These are phyloP conservation scores for Sebastes itinus DNA, from an alignment of 2,797 vertebrate genomes.

Conservation along the genomic window DNA sequence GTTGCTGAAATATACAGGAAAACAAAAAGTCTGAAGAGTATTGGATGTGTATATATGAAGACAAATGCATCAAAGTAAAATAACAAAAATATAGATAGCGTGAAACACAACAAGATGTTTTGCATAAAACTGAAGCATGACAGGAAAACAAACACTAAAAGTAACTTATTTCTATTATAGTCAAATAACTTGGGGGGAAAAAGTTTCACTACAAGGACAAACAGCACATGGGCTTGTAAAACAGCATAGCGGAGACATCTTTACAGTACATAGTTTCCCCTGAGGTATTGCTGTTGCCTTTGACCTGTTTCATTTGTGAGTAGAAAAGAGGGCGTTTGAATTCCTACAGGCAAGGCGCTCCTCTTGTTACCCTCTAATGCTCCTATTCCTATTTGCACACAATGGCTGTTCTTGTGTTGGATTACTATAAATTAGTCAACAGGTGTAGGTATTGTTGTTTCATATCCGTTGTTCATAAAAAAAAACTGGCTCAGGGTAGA, in stretches of 20 bases:
- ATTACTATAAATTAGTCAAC: conserved; percentile 62
- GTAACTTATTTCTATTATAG: background rate
- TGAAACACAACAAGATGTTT: background rate
- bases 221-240: conserved; percentile 11
- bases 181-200: background rate
- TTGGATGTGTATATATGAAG: background rate
- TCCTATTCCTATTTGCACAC: conserved; percentile 62
- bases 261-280: conserved; percentile 36
- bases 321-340: conserved; percentile 64
- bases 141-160: background rate
- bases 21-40: background rate
- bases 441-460: conserved; percentile 14
- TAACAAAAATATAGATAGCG: background rate
- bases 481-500: background rate
- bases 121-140: background rate
- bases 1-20: background rate
- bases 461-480: conserved; percentile 5
- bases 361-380: conserved; percentile 58
- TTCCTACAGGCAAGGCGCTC: conserved; percentile 40
- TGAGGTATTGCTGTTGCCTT: conserved; percentile 47
- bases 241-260: conserved; percentile 14
- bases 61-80: background rate
- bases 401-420: conserved; percentile 41
- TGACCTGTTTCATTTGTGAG: conserved; percentile 61
- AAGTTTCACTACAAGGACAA: background rate